Evolutionary conservation across 2,888 invertebrate genomes (phyloP).

Genomic region (Drosophila anomelani): DNA sequence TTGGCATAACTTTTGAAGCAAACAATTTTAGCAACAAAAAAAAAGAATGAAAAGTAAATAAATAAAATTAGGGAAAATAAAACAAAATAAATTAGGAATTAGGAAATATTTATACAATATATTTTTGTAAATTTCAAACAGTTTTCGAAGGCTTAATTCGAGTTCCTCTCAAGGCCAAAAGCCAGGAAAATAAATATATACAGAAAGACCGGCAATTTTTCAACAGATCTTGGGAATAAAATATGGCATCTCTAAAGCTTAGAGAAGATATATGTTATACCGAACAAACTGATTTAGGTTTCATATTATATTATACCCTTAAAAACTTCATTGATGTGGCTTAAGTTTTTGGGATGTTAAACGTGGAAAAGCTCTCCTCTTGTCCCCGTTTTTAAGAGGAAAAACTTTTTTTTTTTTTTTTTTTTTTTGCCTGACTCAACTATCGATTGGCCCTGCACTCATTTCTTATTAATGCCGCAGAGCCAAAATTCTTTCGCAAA

Average conservation of each 20-base stretch:
- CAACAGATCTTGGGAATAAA: neutral
- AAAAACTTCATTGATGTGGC: constrained; percentile 1
- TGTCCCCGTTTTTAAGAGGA: neutral
- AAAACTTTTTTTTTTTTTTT: neutral
- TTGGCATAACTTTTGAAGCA: constrained; percentile 21
- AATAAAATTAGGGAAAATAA: neutral
- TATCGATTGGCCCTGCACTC: constrained; percentile 33
- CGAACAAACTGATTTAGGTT: neutral
- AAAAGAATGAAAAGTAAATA: neutral
- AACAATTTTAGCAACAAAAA: constrained; percentile 9
- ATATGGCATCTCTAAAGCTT: neutral
- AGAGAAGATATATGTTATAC: neutral
- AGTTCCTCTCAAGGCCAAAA: neutral
- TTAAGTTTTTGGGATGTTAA: neutral
- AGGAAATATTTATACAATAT: no score
- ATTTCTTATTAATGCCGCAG: constrained; percentile 47
- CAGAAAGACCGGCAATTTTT: neutral
- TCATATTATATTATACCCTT: neutral
- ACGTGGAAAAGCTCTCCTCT: neutral
- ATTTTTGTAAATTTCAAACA: neutral
- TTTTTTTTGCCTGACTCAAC: constrained; percentile 3
- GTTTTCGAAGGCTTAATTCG: neutral
- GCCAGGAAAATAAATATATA: neutral
- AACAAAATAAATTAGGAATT: no score
- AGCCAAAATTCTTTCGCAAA: constrained; percentile 60